Evolutionary conservation across 2,888 invertebrate genomes (phyloP).

Genomic region (Thelaira solivaga): DNA sequence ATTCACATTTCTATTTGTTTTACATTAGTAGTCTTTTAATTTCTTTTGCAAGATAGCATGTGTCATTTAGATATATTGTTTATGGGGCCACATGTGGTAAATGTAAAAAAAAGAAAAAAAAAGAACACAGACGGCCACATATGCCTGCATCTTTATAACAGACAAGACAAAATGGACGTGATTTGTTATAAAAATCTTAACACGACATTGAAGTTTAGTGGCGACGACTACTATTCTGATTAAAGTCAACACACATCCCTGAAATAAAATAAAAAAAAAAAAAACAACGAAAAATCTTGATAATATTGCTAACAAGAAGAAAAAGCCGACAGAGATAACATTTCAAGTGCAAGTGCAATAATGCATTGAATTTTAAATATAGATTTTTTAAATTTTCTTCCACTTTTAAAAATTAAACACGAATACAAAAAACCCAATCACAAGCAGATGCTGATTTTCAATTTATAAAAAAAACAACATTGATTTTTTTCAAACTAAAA

Average conservation of each 20-base stretch:
- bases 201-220: slow-evolving; percentile 58
- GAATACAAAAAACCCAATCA: background rate
- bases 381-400: slow-evolving; percentile 9
- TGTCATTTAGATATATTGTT: slow-evolving; percentile 36
- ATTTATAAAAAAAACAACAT: background rate
- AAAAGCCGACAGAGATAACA: slow-evolving; percentile 26
- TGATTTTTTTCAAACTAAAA: no score
- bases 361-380: slow-evolving; percentile 41
- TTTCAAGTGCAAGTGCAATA: slow-evolving; percentile 61
- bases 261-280: no score
- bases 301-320: slow-evolving; percentile 31
- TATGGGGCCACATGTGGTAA: slow-evolving; percentile 57
- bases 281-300: slow-evolving; percentile 48
- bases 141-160: no score
- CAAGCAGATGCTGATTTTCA: background rate
- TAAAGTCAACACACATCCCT: background rate
- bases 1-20: slow-evolving; percentile 45
- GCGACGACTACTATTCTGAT: slow-evolving; percentile 22
- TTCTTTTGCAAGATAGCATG: slow-evolving; percentile 50
- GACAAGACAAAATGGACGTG: slow-evolving; percentile 54
- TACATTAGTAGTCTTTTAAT: slow-evolving; percentile 43
- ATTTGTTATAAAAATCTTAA: slow-evolving; percentile 55
- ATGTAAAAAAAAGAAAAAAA: background rate
- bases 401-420: background rate
- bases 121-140: slow-evolving; percentile 42